These are phyloP conservation scores for Microctonus brassicae DNA, from an alignment of 2,888 invertebrate genomes.

Conservation along the genomic window DNA sequence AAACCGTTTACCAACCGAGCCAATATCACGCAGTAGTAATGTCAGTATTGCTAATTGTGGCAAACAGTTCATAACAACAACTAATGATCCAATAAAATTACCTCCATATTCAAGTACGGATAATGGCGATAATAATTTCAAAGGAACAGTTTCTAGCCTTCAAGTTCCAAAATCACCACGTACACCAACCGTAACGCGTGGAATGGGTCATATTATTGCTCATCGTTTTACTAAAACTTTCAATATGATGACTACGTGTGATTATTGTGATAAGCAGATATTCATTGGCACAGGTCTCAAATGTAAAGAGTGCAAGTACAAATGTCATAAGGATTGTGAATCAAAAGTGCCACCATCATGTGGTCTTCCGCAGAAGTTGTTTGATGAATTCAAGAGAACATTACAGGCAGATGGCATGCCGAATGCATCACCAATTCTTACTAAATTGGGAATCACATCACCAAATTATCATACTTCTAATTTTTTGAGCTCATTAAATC, in stretches of 20 bases:
- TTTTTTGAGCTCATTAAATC: slow-evolving; percentile 63
- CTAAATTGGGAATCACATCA: slow-evolving; percentile 68
- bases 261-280: slow-evolving; percentile 91
- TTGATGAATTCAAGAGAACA: slow-evolving; percentile 85
- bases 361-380: slow-evolving; percentile 87
- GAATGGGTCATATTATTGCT: slow-evolving; percentile 90
- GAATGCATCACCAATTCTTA: slow-evolving; percentile 71
- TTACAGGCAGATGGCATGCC: slow-evolving; percentile 76
- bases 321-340: slow-evolving; percentile 90
- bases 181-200: slow-evolving; percentile 81
- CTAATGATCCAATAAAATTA: slow-evolving; percentile 74
- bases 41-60: slow-evolving; percentile 60
- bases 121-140: slow-evolving; percentile 71
- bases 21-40: slow-evolving; percentile 72
- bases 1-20: slow-evolving; percentile 74
- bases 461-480: slow-evolving; percentile 66
- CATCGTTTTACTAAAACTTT: slow-evolving; percentile 92
- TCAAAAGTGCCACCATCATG: slow-evolving; percentile 93
- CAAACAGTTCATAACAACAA: slow-evolving; percentile 53
- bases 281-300: slow-evolving; percentile 86
- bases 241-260: slow-evolving; percentile 90
- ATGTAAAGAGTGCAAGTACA: slow-evolving; percentile 96
- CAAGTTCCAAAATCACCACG: slow-evolving; percentile 80
- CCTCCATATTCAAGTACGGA: slow-evolving; percentile 73
- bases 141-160: slow-evolving; percentile 68